A percentile compares a stretch with the other conserved stretches of the same genome.
These are phyloP conservation scores for Formicarius rufipectus DNA, from an alignment of 2,113 vertebrate species.

Conservation along the genomic window DNA sequence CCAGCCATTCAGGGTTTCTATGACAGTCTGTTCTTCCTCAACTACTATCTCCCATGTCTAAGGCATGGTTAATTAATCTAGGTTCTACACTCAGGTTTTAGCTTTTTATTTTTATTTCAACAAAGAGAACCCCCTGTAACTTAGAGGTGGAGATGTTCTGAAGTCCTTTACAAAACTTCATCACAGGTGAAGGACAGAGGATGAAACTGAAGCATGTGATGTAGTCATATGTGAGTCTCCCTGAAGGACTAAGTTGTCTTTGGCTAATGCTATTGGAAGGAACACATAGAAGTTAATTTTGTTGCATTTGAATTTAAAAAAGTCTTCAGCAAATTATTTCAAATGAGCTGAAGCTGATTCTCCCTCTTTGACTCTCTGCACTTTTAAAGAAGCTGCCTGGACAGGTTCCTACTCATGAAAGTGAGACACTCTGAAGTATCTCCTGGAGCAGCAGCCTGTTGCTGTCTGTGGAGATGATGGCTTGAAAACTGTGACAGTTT, in stretches of 20 bases:
- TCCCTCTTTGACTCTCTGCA: background rate
- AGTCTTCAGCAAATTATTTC: background rate
- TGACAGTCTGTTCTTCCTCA: background rate
- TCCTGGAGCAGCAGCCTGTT: background rate
- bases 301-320: background rate
- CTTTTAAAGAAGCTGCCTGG: background rate
- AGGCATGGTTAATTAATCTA: background rate
- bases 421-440: background rate
- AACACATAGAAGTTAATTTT: background rate
- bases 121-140: background rate
- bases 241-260: background rate
- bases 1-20: accelerated
- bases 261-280: background rate
- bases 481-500: background rate
- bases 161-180: background rate
- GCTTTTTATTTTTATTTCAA: background rate
- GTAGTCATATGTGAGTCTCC: background rate
- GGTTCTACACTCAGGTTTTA: background rate
- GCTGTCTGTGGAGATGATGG: background rate
- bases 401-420: background rate
- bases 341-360: background rate
- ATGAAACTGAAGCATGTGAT: background rate
- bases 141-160: background rate
- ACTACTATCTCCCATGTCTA: background rate
- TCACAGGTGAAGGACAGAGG: background rate